phyloP scores from a whole-genome alignment of 2,113 vertebrate species.

The Anas platyrhynchos region DNA sequence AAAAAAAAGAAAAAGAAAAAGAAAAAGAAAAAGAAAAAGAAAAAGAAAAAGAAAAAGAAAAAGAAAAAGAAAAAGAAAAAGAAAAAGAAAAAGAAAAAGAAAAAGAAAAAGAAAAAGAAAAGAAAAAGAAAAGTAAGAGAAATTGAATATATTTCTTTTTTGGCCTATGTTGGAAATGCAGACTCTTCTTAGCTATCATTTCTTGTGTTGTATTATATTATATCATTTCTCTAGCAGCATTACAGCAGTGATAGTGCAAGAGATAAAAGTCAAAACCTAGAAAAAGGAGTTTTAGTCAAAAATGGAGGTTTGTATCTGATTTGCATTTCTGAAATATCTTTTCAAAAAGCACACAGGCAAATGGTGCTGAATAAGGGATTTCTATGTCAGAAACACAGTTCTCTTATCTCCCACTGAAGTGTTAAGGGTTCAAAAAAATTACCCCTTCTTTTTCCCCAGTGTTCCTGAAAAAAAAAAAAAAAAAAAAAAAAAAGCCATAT shows the following conservation, averaged over 20 bases:
- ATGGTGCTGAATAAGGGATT: background rate
- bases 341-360: background rate
- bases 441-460: too few relatives aligned
- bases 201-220: background rate
- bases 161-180: background rate
- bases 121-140: too few relatives aligned
- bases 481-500: too few relatives aligned
- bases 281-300: background rate
- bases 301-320: background rate
- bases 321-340: background rate
- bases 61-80: too few relatives aligned
- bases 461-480: background rate
- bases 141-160: background rate
- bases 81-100: too few relatives aligned
- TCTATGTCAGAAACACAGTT: background rate
- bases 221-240: background rate
- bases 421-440: background rate
- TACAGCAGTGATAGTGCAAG: accelerated
- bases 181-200: background rate
- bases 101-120: too few relatives aligned
- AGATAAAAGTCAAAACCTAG: background rate
- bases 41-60: too few relatives aligned
- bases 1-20: too few relatives aligned
- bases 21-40: too few relatives aligned
- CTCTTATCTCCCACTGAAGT: background rate